phyloP scores from a whole-genome alignment of 2,113 vertebrate genomes.

The Chrysemys picta region DNA sequence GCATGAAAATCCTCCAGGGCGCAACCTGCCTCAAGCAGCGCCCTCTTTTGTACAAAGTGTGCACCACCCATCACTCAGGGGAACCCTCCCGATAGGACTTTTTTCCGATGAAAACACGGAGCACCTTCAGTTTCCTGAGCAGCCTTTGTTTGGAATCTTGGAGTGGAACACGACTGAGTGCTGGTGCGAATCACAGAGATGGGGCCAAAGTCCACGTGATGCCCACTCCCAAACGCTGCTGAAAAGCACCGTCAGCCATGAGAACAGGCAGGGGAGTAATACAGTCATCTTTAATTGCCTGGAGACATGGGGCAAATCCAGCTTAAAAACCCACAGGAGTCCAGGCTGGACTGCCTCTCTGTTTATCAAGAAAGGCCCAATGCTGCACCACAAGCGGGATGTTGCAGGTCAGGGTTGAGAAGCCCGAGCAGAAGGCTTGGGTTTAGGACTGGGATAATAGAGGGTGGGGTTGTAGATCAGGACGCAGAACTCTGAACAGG shows the following conservation, averaged over 20 bases:
- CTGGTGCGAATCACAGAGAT: not conserved
- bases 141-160: not conserved
- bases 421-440: not conserved
- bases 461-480: not conserved
- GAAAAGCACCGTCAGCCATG: not conserved
- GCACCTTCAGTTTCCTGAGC: not conserved
- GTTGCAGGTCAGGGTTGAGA: not conserved
- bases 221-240: not conserved
- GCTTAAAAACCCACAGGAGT: not conserved
- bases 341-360: not conserved
- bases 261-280: not conserved
- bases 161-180: too few species aligned
- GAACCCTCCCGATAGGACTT: not conserved
- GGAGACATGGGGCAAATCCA: not conserved
- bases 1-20: not conserved
- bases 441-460: not conserved
- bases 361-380: not conserved
- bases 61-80: not conserved
- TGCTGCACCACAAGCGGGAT: not conserved
- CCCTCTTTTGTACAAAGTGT: slow-evolving; percentile 18
- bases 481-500: not conserved
- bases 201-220: not conserved
- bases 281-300: not conserved
- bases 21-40: not conserved
- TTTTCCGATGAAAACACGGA: not conserved